phyloP scores from a whole-genome alignment of 2,888 invertebrate species.

The Philereme vetulata region DNA sequence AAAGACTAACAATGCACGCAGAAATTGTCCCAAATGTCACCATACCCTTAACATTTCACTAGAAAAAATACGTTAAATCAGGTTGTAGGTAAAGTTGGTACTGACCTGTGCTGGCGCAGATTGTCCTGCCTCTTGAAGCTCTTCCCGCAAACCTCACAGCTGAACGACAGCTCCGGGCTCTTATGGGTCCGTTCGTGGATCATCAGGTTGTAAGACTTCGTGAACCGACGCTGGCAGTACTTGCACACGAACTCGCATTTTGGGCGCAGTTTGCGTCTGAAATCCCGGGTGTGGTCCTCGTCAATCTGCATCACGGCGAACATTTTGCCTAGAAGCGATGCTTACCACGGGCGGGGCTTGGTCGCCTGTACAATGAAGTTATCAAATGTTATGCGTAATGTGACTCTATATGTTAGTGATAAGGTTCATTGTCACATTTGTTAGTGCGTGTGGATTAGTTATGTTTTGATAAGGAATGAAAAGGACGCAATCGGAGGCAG shows the following conservation, averaged over 20 bases:
- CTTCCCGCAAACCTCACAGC: constrained; percentile 98
- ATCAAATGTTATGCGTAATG: constrained; percentile 66
- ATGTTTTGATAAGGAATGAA: constrained; percentile 30
- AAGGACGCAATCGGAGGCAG: constrained; percentile 23
- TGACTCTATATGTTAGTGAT: constrained; percentile 49
- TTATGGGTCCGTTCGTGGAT: constrained; percentile 99
- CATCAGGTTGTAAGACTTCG: constrained; percentile 98
- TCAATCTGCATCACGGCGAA: constrained; percentile 96
- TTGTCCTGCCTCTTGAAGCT: constrained; percentile 99
- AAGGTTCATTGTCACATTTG: constrained; percentile 44
- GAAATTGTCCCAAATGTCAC: too few relatives aligned
- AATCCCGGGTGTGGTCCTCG: constrained; percentile 93
- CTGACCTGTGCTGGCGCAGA: constrained; percentile 96
- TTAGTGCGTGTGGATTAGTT: constrained; percentile 36
- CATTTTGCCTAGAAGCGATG: constrained; percentile 87
- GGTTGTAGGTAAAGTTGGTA: constrained; percentile 8
- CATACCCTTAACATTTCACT: too few relatives aligned
- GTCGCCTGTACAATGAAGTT: constrained; percentile 75
- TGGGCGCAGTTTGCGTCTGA: constrained; percentile 93
- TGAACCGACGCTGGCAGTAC: constrained; percentile 98
- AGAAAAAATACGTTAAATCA: too few relatives aligned
- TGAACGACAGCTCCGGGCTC: constrained; percentile 97
- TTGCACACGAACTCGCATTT: constrained; percentile 99
- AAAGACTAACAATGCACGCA: too few relatives aligned
- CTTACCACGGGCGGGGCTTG: constrained; percentile 79